phyloP scores from a whole-genome alignment of 2,113 vertebrate species.

The Sander lucioperca region DNA sequence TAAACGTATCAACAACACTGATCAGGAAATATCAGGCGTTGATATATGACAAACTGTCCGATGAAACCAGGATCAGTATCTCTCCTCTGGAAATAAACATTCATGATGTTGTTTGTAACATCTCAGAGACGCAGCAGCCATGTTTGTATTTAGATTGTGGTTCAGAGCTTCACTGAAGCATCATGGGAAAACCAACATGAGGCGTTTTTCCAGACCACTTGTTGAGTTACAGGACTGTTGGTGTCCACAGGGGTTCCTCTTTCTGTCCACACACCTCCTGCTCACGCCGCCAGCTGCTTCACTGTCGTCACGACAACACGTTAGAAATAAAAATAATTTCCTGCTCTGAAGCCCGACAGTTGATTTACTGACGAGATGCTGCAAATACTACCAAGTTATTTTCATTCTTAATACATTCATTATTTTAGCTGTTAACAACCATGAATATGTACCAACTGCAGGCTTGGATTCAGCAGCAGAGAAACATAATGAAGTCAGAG shows the following conservation, averaged over 20 bases:
- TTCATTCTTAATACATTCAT: background rate
- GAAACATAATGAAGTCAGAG: too few relatives aligned
- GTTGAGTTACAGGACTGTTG: background rate
- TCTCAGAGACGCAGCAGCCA: background rate
- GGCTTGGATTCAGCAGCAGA: background rate
- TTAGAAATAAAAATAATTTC: background rate
- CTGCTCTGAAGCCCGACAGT: background rate
- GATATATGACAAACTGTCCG: too few relatives aligned
- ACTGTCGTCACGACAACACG: background rate
- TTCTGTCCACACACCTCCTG: background rate
- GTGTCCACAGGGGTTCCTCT: background rate
- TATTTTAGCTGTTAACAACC: background rate
- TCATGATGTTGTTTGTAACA: background rate
- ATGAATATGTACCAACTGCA: background rate
- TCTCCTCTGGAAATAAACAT: background rate
- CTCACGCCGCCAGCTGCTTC: background rate
- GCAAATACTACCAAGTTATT: too few relatives aligned
- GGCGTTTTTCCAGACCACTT: background rate
- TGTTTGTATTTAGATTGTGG: background rate
- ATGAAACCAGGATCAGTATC: background rate
- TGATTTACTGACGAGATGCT: too few relatives aligned
- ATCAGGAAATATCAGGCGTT: too few relatives aligned
- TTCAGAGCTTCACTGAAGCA: background rate
- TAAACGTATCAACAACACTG: too few relatives aligned
- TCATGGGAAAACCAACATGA: conserved; percentile 7